These are phyloP conservation scores for Calvadosia cruxmelitensis DNA, from an alignment of 30 jellyfish, hydroid and myxozoan genomes.

Conservation along the genomic window DNA sequence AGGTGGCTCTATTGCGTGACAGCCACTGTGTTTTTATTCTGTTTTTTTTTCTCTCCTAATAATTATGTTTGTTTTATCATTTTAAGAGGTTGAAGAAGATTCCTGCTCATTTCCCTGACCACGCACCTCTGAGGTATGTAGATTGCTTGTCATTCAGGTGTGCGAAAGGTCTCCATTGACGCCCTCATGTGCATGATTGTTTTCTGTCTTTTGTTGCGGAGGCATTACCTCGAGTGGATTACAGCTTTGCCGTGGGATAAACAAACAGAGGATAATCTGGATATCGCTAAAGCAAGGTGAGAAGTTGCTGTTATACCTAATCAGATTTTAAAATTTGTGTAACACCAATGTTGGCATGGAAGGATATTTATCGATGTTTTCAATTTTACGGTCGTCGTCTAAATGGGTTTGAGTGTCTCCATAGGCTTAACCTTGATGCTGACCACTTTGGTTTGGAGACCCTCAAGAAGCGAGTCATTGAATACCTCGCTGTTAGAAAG, in stretches of 20 bases:
- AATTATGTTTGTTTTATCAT: not conserved
- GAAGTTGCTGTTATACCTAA: too few relatives aligned
- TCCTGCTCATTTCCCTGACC: constrained; percentile 19
- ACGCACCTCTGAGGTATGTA: constrained; percentile 19
- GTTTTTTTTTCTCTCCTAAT: not conserved
- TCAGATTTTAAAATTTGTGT: not conserved
- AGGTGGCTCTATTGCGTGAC: too few relatives aligned
- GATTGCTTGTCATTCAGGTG: not conserved
- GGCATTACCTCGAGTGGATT: constrained; percentile 16
- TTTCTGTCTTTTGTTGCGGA: not conserved
- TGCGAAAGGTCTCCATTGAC: too few relatives aligned
- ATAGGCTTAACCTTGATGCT: not conserved
- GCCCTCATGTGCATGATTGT: not conserved
- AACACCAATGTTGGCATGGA: not conserved
- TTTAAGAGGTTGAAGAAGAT: constrained; percentile 4
- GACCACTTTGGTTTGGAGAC: not conserved
- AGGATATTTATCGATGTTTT: too few relatives aligned
- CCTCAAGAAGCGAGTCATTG: not conserved
- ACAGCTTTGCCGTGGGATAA: constrained; percentile 8
- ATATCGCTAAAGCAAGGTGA: constrained; percentile 11
- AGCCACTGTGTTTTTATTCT: too few relatives aligned
- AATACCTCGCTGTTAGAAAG: not conserved
- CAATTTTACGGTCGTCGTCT: too few relatives aligned
- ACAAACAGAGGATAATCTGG: constrained; percentile 2
- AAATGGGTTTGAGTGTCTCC: too few relatives aligned